phyloP scores from a whole-genome alignment of 2,797 vertebrate species.

The Sebastes hubbsi region DNA sequence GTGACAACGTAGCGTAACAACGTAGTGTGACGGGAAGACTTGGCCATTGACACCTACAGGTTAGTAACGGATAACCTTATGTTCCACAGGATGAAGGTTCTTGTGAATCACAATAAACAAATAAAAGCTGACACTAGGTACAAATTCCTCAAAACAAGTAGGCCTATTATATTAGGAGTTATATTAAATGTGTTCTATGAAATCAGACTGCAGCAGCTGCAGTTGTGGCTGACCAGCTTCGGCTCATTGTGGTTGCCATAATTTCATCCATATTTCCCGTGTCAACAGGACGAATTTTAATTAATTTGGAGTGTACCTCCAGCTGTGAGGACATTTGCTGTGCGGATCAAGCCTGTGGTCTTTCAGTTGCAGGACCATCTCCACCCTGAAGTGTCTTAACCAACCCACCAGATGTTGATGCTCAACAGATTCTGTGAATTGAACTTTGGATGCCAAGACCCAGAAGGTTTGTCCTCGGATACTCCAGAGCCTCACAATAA shows the following conservation, averaged over 20 bases:
- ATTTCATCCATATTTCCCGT: neutral
- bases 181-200: neutral
- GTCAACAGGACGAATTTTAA: neutral
- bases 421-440: neutral
- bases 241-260: neutral
- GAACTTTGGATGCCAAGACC: neutral
- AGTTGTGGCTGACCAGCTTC: neutral
- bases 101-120: neutral
- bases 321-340: neutral
- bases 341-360: neutral
- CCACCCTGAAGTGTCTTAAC: neutral
- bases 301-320: neutral
- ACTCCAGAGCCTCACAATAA: neutral
- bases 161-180: neutral
- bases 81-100: neutral
- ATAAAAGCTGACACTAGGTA: neutral
- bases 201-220: neutral
- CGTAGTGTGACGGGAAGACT: too few relatives aligned
- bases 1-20: too few relatives aligned
- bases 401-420: conserved; percentile 9
- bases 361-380: neutral
- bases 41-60: neutral
- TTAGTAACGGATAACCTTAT: neutral
- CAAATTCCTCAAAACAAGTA: neutral
- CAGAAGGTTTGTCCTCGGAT: neutral